Evolutionary conservation across 2,888 invertebrate species (phyloP).

Genomic region (Syrphus vitripennis): DNA sequence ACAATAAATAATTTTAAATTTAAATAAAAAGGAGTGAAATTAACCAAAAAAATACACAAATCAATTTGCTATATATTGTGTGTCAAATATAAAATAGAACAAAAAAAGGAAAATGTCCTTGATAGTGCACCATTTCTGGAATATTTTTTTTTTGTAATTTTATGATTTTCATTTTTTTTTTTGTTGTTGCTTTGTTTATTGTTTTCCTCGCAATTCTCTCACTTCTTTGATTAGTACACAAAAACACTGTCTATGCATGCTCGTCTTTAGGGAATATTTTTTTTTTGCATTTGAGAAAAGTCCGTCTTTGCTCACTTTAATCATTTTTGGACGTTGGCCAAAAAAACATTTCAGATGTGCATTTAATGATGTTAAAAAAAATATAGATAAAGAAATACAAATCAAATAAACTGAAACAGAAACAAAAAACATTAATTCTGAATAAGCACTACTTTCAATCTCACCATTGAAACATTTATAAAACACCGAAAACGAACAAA

Average conservation of each 20-base stretch:
- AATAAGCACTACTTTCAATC: conserved; percentile 26
- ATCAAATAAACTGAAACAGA: conserved; percentile 1
- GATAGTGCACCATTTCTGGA: conserved; percentile 45
- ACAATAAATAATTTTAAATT: background rate
- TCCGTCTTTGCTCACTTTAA: conserved; percentile 29
- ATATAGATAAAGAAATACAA: background rate
- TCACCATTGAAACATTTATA: conserved; percentile 19
- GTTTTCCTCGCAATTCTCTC: conserved; percentile 47
- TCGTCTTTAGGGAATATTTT: conserved; percentile 11
- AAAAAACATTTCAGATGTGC: conserved; percentile 46
- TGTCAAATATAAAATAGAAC: background rate
- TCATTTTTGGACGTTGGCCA: conserved; percentile 56
- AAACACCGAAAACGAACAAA: conserved; percentile 2
- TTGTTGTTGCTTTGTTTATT: conserved; percentile 17
- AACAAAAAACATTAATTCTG: background rate
- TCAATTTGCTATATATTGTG: conserved; percentile 9
- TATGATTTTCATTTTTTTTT: conserved; percentile 22
- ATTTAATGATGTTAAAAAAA: conserved; percentile 39
- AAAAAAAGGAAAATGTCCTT: conserved; percentile 48
- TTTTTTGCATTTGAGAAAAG: background rate
- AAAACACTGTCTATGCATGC: conserved; percentile 26
- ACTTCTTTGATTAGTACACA: conserved; percentile 43
- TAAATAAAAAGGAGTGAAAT: background rate
- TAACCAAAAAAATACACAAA: background rate
- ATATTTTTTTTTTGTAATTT: background rate